These are phyloP conservation scores for Nipponia nippon DNA, from an alignment of 2,113 vertebrate species.

Conservation along the genomic window DNA sequence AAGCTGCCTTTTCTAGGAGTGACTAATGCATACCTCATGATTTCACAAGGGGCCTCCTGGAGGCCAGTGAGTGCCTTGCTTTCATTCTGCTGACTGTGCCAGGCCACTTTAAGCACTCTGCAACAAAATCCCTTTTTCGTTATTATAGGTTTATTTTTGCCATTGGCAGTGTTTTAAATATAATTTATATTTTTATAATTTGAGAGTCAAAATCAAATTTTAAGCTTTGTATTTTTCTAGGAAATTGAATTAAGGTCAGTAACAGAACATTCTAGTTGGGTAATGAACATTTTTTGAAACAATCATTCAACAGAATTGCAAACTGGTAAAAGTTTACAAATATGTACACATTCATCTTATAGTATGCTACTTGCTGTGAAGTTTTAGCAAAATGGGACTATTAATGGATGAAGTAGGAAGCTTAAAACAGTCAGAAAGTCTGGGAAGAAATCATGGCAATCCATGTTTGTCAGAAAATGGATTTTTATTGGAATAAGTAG, in stretches of 20 bases:
- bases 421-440: background rate
- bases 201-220: background rate
- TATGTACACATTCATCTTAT: background rate
- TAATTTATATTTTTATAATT: constrained; percentile 17
- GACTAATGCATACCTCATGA: background rate
- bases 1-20: background rate
- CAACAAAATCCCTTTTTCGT: background rate
- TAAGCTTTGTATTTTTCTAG: constrained; percentile 41
- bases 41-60: background rate
- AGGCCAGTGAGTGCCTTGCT: background rate
- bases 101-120: background rate
- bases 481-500: background rate
- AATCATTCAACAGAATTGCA: background rate
- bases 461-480: background rate
- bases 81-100: background rate
- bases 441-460: background rate
- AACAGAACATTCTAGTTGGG: background rate
- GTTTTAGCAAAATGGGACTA: background rate
- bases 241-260: background rate
- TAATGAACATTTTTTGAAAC: background rate
- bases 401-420: background rate
- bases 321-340: background rate
- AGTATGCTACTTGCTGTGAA: background rate
- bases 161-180: background rate
- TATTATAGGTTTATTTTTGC: constrained; percentile 9